Evolutionary conservation across 2,797 vertebrate species (phyloP).

Genomic region (Hephaestus fuliginosus): DNA sequence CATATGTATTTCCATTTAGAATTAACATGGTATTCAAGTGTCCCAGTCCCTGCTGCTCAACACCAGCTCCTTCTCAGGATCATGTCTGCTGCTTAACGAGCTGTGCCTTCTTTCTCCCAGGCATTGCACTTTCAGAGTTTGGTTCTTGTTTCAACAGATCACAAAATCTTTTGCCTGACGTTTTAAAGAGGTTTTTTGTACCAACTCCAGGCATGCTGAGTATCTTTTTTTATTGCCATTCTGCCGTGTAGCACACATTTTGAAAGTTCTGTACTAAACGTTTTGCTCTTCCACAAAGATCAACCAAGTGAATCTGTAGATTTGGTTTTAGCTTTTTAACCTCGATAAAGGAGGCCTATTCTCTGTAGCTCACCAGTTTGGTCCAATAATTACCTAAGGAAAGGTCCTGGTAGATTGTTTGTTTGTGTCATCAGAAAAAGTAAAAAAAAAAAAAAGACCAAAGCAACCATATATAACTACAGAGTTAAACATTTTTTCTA

Average conservation of each 20-base stretch:
- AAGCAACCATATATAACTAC: not conserved
- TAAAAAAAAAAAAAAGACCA: not conserved
- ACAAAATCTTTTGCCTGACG: constrained; percentile 33
- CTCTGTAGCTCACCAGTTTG: not conserved
- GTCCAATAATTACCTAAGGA: not conserved
- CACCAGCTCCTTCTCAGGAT: constrained; percentile 20
- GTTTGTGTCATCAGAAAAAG: too few relatives aligned
- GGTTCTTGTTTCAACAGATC: constrained; percentile 26
- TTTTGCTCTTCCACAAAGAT: not conserved
- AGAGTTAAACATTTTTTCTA: constrained; percentile 13
- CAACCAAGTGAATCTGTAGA: not conserved
- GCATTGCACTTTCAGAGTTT: constrained; percentile 44
- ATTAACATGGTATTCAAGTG: not conserved
- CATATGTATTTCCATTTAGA: constrained; percentile 5
- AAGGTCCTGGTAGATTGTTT: not conserved
- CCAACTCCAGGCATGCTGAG: constrained; percentile 1
- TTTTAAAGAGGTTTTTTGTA: not conserved
- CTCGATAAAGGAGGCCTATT: not conserved
- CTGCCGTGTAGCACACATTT: constrained; percentile 1
- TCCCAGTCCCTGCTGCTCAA: constrained; percentile 11
- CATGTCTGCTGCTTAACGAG: constrained; percentile 63
- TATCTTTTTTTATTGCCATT: not conserved
- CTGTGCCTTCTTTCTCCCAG: constrained; percentile 48
- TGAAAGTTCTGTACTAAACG: not conserved
- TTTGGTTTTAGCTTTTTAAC: not conserved